phyloP scores from a whole-genome alignment of 2,113 vertebrate species.

The Rhinoderma darwinii region DNA sequence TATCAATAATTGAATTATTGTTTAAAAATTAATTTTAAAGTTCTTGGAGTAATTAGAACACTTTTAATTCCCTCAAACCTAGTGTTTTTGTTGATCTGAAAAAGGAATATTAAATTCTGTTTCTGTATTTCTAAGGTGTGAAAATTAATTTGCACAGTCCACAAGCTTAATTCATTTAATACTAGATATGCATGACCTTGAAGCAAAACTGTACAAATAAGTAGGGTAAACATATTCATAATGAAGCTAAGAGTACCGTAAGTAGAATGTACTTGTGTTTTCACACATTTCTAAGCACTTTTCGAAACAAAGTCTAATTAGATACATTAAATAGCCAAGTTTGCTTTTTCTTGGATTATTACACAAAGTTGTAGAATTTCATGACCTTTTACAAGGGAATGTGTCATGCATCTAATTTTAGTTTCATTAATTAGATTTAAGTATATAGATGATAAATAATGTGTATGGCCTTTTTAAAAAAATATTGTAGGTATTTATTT shows the following conservation, averaged over 20 bases:
- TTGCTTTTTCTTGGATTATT: neutral
- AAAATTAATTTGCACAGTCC: neutral
- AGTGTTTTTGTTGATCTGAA: neutral
- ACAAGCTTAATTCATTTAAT: constrained; percentile 5
- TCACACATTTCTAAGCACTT: neutral
- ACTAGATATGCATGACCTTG: neutral
- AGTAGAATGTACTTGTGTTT: neutral
- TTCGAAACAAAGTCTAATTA: neutral
- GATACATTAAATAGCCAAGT: neutral
- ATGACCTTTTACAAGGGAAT: neutral
- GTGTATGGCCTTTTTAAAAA: no score
- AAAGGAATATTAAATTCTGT: neutral
- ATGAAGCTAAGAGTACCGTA: neutral
- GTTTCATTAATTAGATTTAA: no score
- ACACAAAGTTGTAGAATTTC: neutral
- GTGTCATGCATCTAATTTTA: no score
- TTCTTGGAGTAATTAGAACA: neutral
- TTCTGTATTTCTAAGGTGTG: neutral
- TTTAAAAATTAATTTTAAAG: neutral
- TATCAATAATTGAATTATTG: neutral
- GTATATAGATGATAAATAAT: no score
- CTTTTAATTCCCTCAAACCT: neutral
- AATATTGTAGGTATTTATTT: no score
- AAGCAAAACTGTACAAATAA: neutral
- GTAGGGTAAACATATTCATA: neutral